Percentiles rank a stretch among this genome's conserved stretches.
These are phyloP conservation scores for Corythaeola cristata DNA, from an alignment of 2,113 vertebrate species.

Conservation along the genomic window DNA sequence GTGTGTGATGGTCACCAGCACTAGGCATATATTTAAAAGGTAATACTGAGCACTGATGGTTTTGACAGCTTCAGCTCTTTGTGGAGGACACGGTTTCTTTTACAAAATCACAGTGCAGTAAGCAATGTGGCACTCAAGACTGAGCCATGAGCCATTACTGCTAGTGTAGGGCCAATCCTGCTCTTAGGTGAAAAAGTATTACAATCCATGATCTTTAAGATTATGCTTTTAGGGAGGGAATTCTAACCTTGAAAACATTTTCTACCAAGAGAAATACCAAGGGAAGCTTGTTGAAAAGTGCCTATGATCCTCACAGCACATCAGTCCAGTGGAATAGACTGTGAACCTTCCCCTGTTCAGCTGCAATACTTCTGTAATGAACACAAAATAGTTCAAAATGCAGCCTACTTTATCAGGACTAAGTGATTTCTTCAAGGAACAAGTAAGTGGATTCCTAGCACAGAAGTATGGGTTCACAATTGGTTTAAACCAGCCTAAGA, in stretches of 20 bases:
- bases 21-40: background rate
- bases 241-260: background rate
- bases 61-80: background rate
- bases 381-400: background rate
- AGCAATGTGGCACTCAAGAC: background rate
- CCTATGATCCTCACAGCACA: background rate
- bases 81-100: background rate
- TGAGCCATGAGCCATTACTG: too few species aligned
- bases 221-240: background rate
- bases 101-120: background rate
- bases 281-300: background rate
- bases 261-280: background rate
- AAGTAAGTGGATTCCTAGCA: background rate
- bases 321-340: background rate
- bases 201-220: background rate
- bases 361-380: background rate
- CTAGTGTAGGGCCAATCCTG: background rate
- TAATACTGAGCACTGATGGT: background rate
- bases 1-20: background rate
- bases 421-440: background rate
- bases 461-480: background rate
- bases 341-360: background rate
- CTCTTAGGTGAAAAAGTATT: background rate
- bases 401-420: background rate
- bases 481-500: background rate